Base-by-base conservation (phyloP, 2,888 invertebrate genomes). In the Ormyrus thymus region DNA sequence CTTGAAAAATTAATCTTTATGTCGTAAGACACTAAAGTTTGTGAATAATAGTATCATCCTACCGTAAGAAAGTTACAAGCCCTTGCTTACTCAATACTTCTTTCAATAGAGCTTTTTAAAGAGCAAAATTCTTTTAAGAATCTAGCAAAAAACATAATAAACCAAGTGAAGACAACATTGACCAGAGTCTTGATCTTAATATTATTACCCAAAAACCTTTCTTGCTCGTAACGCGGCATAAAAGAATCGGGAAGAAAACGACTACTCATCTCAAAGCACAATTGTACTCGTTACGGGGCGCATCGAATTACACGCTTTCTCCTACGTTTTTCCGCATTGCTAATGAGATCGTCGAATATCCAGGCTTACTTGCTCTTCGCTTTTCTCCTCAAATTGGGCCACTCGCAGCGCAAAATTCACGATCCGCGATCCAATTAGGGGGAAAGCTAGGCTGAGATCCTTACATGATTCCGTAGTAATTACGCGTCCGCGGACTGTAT, bases 281-380 rank as follows among this genome's bases (percentile, higher is more conserved):
- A 48, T 61, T 76, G 48, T 69, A 69, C 61, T 76, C 48, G 62
- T 69, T 75, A 62, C 69, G 9, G 10, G 13, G 53, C 64, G 56
- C 75, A 68, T 64, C 51, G 59, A 66, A 75, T 75, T 75, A 66
- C 58, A 58, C 45, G 59, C 50, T 50, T 43, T 50, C 11, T 45
- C 29, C 13, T 6, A 13, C 71, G 55, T 59, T 75, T 68, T 68
- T 66, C 53, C 69, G 69, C 76, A 76, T 76, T 69, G 76, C 76
- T 69, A 76, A 76, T 76, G 76, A 76, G 76, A 55, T 53, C 76
- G 61, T 68, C 68, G 61, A 61, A 61, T 62, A 69, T 62, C 51
- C 74, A 29, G 29, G 45, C 64, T 58, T 48, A 45, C 45, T 66
- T 43, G 48, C 50, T 65, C 15, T 48, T 29, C 59, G 7, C 62